These are phyloP conservation scores for Volucella zonaria DNA, from an alignment of 2,888 invertebrate species.

Conservation along the genomic window DNA sequence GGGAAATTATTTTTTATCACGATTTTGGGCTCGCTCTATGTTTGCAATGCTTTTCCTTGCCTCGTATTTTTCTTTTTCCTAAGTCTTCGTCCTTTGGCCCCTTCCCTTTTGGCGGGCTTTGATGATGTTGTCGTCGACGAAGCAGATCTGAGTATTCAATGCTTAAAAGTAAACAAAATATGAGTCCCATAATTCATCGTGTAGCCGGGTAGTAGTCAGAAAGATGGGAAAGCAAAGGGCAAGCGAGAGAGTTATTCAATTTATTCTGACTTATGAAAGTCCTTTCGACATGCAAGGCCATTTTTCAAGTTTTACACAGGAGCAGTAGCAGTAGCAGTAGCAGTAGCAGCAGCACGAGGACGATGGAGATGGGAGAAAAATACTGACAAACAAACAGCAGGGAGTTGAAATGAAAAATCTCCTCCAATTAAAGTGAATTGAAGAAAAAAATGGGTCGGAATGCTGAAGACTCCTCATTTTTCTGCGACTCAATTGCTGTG, in stretches of 20 bases:
- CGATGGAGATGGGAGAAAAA: not conserved
- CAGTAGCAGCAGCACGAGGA: not conserved
- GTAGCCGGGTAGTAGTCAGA: slow-evolving; percentile 4
- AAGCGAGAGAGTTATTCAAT: slow-evolving; percentile 70
- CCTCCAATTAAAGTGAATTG: slow-evolving; percentile 35
- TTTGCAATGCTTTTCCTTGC: slow-evolving; percentile 67
- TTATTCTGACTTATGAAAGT: slow-evolving; percentile 73
- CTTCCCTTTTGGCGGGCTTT: slow-evolving; percentile 21
- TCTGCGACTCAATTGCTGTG: not conserved
- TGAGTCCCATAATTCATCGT: slow-evolving; percentile 59
- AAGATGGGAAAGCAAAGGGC: slow-evolving; percentile 29
- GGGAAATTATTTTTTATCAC: slow-evolving; percentile 72
- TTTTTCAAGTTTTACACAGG: slow-evolving; percentile 65
- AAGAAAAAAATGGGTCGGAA: not conserved
- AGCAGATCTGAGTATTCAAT: slow-evolving; percentile 55
- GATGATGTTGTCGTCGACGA: slow-evolving; percentile 1
- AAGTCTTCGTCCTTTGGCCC: not conserved
- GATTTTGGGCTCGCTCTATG: slow-evolving; percentile 65
- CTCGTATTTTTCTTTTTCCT: slow-evolving; percentile 1
- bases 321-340: not conserved
- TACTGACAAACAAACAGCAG: slow-evolving; percentile 44
- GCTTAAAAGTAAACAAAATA: slow-evolving; percentile 69
- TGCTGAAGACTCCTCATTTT: not conserved
- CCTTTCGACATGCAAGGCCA: slow-evolving; percentile 72
- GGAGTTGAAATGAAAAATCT: slow-evolving; percentile 52